phyloP scores from a whole-genome alignment of 2,888 invertebrate genomes.

The Caenorhabditis japonica region DNA sequence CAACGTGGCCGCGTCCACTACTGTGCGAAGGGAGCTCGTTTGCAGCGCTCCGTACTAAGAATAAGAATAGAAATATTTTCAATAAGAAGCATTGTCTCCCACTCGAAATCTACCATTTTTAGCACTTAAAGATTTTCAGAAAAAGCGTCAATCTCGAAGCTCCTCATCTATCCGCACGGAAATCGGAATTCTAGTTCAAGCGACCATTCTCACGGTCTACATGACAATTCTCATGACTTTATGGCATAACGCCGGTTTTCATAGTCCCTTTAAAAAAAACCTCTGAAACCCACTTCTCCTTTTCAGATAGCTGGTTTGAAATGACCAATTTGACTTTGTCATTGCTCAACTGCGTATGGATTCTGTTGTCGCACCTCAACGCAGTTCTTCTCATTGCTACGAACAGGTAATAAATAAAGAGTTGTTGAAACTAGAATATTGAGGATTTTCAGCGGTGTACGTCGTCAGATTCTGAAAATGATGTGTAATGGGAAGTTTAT shows the following conservation, averaged over 20 bases:
- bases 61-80: too few relatives aligned
- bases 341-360: not conserved
- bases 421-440: not conserved
- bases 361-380: slow-evolving; percentile 3
- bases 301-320: not conserved
- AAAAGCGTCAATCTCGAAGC: not conserved
- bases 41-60: too few relatives aligned
- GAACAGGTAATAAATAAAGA: slow-evolving; percentile 13
- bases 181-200: slow-evolving; percentile 28
- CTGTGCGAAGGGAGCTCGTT: too few relatives aligned
- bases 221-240: slow-evolving; percentile 24
- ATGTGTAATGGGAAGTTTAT: not conserved
- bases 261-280: too few relatives aligned
- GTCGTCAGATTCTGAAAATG: slow-evolving; percentile 26
- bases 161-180: slow-evolving; percentile 9
- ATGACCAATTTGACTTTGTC: not conserved
- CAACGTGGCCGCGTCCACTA: too few relatives aligned
- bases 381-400: slow-evolving; percentile 21
- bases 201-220: slow-evolving; percentile 31
- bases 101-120: too few relatives aligned
- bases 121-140: not conserved
- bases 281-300: too few relatives aligned
- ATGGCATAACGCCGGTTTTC: slow-evolving; percentile 40
- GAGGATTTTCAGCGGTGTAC: slow-evolving; percentile 30
- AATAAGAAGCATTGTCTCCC: too few relatives aligned